Conservation (phyloP, 2,888 invertebrate genomes). For the Julus scanicus region DNA sequence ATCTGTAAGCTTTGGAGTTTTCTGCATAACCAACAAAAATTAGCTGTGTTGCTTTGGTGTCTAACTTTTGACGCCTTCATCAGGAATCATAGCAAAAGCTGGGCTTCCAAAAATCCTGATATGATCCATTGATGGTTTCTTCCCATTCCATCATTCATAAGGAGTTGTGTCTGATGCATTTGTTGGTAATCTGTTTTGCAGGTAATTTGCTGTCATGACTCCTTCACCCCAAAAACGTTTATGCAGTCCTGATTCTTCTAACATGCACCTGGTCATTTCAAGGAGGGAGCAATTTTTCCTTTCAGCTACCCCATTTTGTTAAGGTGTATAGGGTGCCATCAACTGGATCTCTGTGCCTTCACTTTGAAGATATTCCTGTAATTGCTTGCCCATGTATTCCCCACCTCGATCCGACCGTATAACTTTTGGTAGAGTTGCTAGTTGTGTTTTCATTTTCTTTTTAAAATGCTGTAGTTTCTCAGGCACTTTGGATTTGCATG, state of each 20-base stretch:
- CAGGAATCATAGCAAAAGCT: neutral
- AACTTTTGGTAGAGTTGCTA: neutral
- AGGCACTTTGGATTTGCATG: neutral
- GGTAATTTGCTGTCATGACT: neutral
- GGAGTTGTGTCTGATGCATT: neutral
- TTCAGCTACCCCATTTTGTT: neutral
- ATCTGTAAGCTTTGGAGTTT: neutral
- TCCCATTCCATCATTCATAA: neutral
- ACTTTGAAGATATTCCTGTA: neutral
- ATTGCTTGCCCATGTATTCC: neutral
- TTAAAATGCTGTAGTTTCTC: neutral
- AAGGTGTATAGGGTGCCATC: neutral
- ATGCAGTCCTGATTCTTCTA: neutral
- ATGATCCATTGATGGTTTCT: neutral
- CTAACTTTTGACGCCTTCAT: neutral
- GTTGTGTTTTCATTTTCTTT: neutral
- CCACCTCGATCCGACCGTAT: neutral
- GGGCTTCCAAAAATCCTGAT: neutral
- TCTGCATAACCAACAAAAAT: neutral
- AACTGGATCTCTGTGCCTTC: neutral
- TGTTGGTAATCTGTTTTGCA: neutral
- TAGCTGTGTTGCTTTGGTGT: neutral
- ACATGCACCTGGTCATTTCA: neutral
- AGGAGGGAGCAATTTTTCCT: neutral
- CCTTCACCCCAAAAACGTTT: neutral